phyloP scores from a whole-genome alignment of 2,797 vertebrate genomes.

The Chrysocyon brachyurus region DNA sequence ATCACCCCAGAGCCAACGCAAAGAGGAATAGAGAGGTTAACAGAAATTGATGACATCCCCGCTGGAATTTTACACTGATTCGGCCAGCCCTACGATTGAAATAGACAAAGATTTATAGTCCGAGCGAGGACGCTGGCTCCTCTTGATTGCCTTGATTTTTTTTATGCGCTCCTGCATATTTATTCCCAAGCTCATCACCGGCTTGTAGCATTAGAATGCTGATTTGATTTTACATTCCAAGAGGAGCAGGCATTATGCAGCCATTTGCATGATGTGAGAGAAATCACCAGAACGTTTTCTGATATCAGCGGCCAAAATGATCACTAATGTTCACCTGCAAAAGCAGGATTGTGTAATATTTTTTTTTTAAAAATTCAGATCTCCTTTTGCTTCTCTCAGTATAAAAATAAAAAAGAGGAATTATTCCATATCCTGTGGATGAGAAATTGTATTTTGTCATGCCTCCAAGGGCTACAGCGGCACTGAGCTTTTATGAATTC shows the following conservation, averaged over 20 bases:
- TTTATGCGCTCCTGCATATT: conserved; percentile 96
- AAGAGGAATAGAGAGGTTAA: conserved; percentile 99
- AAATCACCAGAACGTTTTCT: conserved; percentile 91
- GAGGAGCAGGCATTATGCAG: conserved; percentile 91
- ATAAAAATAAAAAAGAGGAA: conserved; percentile 86
- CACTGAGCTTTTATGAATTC: conserved; percentile 92
- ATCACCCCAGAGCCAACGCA: conserved; percentile 95
- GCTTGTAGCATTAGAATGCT: conserved; percentile 96
- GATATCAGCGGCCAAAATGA: conserved; percentile 88
- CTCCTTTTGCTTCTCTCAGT: conserved; percentile 84
- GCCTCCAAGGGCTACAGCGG: conserved; percentile 92
- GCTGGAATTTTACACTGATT: conserved; percentile 98
- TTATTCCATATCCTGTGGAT: conserved; percentile 90
- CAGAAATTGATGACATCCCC: conserved; percentile 99
- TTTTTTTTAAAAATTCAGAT: conserved; percentile 88
- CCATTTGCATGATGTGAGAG: conserved; percentile 93
- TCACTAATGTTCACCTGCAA: conserved; percentile 89
- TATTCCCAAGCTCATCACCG: conserved; percentile 97
- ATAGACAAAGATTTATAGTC: conserved; percentile 99
- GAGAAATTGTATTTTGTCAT: conserved; percentile 94
- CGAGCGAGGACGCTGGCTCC: conserved; percentile 91
- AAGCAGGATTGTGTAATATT: conserved; percentile 84
- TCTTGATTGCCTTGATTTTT: conserved; percentile 97
- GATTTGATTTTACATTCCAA: conserved; percentile 97
- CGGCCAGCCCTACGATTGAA: conserved; percentile 97